Evolutionary conservation across 2,113 vertebrate genomes (phyloP).

Genomic region (Prinia subflava): DNA sequence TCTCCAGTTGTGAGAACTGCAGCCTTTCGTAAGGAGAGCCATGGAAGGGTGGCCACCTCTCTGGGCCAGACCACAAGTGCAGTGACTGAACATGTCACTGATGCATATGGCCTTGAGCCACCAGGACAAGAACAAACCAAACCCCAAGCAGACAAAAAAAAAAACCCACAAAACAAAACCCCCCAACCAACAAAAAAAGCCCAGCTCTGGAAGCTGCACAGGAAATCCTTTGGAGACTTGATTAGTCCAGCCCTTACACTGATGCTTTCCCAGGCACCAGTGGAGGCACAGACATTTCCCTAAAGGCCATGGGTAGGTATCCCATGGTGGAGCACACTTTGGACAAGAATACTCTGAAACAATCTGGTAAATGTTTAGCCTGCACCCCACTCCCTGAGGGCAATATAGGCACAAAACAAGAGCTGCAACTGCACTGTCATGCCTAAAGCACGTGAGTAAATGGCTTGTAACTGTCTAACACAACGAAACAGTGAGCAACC

Average conservation of each 20-base stretch:
- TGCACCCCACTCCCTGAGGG: background rate
- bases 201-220: background rate
- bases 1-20: background rate
- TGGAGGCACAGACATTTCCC: background rate
- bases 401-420: background rate
- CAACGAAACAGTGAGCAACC: background rate
- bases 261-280: background rate
- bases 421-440: background rate
- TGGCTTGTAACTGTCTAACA: background rate
- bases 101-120: background rate
- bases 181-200: background rate
- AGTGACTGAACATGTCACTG: background rate
- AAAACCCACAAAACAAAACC: background rate
- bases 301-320: accelerated
- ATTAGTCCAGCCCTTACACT: background rate
- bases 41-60: accelerated
- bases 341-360: background rate
- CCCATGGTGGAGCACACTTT: background rate
- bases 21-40: background rate
- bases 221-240: background rate
- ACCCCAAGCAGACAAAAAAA: background rate
- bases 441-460: background rate
- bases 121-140: background rate
- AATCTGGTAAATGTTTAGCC: background rate
- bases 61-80: background rate